Evolutionary conservation across 2,888 invertebrate species (phyloP).

Genomic region (Schrankia costaestrigalis): DNA sequence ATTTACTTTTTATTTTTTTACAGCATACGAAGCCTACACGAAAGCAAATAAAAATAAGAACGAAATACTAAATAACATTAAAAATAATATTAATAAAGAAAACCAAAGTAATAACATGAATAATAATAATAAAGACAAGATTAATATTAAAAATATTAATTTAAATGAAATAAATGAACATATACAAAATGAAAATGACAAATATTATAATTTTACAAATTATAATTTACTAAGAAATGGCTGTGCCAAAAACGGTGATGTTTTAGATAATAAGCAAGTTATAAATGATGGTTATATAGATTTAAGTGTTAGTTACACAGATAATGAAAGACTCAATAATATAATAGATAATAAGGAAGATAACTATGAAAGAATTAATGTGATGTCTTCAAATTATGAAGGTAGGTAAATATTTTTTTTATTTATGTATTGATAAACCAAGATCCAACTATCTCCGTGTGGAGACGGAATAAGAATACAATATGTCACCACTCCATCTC

Average conservation of each 20-base stretch:
- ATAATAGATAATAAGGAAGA: constrained; percentile 1
- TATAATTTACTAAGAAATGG: too few species aligned
- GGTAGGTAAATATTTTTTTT: neutral
- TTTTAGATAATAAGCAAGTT: constrained; percentile 1
- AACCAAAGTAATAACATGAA: neutral
- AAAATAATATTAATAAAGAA: constrained; percentile 3
- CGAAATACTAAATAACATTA: neutral
- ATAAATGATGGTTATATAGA: constrained; percentile 10
- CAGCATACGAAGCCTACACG: constrained; percentile 62
- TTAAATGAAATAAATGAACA: too few species aligned
- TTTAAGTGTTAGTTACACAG: constrained; percentile 11
- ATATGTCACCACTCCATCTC: too few species aligned
- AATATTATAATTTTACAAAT: too few species aligned
- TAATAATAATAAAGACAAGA: too few species aligned
- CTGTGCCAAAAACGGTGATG: constrained; percentile 11
- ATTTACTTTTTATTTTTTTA: constrained; percentile 22
- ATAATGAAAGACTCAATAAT: constrained; percentile 7
- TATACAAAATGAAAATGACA: too few species aligned
- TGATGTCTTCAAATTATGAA: constrained; percentile 30
- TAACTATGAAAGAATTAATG: neutral
- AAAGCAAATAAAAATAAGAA: constrained; percentile 31
- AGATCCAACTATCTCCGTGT: too few species aligned
- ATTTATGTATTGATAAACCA: neutral
- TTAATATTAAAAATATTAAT: too few species aligned
- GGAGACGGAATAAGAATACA: too few species aligned